A percentile compares a stretch with the other conserved stretches of the same genome.
Conservation (phyloP, 2,888 invertebrate genomes). For the Tridacna crocea region DNA sequence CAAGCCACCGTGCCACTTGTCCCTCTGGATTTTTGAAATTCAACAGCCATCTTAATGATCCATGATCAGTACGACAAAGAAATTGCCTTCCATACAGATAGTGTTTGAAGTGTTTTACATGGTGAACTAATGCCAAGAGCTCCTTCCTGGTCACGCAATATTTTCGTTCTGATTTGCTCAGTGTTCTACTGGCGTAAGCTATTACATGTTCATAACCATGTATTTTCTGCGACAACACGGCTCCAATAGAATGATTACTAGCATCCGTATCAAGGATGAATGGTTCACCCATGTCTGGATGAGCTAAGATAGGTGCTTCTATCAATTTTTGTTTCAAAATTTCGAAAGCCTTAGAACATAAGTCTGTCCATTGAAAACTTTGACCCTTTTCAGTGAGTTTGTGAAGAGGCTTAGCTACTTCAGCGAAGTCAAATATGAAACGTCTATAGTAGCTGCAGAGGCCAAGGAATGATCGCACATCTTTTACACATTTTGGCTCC, state of each 20-base stretch:
- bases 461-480: conserved; percentile 29
- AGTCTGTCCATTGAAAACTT: background rate
- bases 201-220: background rate
- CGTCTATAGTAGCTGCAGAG: conserved; percentile 33
- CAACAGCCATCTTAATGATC: background rate
- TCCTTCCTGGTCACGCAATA: too few relatives aligned
- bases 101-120: background rate
- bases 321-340: background rate
- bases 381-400: conserved; percentile 32
- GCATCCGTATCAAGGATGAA: background rate
- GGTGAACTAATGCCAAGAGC: background rate
- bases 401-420: conserved; percentile 27
- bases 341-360: background rate
- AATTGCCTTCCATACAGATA: background rate
- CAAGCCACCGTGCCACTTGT: too few relatives aligned
- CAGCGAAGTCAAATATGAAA: conserved; percentile 36
- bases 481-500: conserved; percentile 15
- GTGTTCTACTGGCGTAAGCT: background rate
- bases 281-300: background rate
- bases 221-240: background rate
- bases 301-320: background rate
- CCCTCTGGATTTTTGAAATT: too few relatives aligned
- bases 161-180: background rate
- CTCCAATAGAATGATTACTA: background rate
- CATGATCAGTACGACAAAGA: background rate